phyloP scores from a whole-genome alignment of 2,888 invertebrate species.

The Trachelus tabidus region DNA sequence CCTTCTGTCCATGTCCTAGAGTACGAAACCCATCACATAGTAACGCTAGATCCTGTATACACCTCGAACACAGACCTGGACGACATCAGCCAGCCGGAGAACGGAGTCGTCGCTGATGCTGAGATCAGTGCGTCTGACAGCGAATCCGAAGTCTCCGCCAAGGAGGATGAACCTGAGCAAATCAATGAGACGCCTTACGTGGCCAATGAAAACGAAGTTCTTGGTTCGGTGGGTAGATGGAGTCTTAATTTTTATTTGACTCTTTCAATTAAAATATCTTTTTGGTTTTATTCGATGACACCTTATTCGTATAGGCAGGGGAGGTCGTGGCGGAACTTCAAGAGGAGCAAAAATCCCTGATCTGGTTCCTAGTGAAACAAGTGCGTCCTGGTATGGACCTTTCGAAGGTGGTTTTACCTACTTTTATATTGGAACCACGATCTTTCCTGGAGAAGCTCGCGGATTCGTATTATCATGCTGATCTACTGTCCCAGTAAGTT shows the following conservation, averaged over 20 bases:
- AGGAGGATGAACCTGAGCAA: slow-evolving; percentile 67
- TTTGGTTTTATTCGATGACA: slow-evolving; percentile 17
- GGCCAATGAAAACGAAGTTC: slow-evolving; percentile 69
- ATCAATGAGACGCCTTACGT: slow-evolving; percentile 66
- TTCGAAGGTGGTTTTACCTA: slow-evolving; percentile 91
- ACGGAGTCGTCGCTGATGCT: slow-evolving; percentile 69
- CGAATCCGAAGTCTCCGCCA: slow-evolving; percentile 73
- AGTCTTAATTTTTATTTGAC: slow-evolving; percentile 7
- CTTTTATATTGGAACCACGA: slow-evolving; percentile 92
- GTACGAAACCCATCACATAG: slow-evolving; percentile 58
- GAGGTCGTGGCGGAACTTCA: slow-evolving; percentile 92
- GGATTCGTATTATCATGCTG: slow-evolving; percentile 94
- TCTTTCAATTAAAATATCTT: slow-evolving; percentile 8
- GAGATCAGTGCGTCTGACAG: slow-evolving; percentile 70
- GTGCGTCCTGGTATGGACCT: slow-evolving; percentile 97
- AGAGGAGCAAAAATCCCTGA: slow-evolving; percentile 93
- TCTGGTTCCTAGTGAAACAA: slow-evolving; percentile 95
- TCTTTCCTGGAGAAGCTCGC: slow-evolving; percentile 94
- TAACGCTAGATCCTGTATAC: slow-evolving; percentile 64
- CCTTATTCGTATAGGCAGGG: slow-evolving; percentile 70
- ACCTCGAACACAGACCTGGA: slow-evolving; percentile 73
- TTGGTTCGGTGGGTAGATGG: slow-evolving; percentile 67
- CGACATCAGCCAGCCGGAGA: slow-evolving; percentile 78
- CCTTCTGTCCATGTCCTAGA: slow-evolving; percentile 56
- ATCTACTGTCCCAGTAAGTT: slow-evolving; percentile 76